Conservation (phyloP, 53 echinoderm and acorn worm genomes). For the Crossaster papposus region DNA sequence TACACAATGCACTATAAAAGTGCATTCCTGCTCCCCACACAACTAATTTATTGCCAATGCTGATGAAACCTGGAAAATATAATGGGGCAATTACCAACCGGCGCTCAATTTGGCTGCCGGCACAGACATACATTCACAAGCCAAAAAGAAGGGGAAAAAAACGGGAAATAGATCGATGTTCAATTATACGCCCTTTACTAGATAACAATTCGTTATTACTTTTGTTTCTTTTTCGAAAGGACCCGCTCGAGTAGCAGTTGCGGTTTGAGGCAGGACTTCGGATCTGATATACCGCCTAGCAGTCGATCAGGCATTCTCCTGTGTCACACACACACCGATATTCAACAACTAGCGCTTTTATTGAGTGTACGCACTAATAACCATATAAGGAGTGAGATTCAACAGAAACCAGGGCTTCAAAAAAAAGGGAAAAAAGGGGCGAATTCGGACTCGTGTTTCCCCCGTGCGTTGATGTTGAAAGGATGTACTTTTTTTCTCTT, state of each 20-base stretch:
- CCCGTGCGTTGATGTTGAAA: not conserved
- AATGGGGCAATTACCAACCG: not conserved
- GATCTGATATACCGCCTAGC: not conserved
- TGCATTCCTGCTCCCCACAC: not conserved
- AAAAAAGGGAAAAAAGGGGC: not conserved
- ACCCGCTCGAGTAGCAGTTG: not conserved
- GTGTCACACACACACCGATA: slow-evolving; percentile 19
- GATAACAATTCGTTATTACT: not conserved
- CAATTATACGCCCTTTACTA: slow-evolving; percentile 13
- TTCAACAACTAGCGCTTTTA: slow-evolving; percentile 27
- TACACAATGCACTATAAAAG: not conserved
- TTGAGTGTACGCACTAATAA: slow-evolving; percentile 8
- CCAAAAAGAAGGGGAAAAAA: not conserved
- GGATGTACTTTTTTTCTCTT: not conserved
- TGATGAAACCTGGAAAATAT: not conserved
- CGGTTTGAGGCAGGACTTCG: not conserved
- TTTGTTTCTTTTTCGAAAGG: not conserved
- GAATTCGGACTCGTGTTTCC: slow-evolving; percentile 15
- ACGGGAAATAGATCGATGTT: slow-evolving; percentile 29
- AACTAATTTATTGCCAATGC: not conserved
- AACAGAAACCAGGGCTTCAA: not conserved
- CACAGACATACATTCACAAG: not conserved
- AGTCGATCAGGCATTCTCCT: not conserved
- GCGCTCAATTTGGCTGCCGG: not conserved
- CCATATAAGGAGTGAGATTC: not conserved